Percentiles rank a stretch among this genome's conserved stretches.
phyloP scores from a whole-genome alignment of 2,888 invertebrate species.

The Metallyticus violacea region DNA sequence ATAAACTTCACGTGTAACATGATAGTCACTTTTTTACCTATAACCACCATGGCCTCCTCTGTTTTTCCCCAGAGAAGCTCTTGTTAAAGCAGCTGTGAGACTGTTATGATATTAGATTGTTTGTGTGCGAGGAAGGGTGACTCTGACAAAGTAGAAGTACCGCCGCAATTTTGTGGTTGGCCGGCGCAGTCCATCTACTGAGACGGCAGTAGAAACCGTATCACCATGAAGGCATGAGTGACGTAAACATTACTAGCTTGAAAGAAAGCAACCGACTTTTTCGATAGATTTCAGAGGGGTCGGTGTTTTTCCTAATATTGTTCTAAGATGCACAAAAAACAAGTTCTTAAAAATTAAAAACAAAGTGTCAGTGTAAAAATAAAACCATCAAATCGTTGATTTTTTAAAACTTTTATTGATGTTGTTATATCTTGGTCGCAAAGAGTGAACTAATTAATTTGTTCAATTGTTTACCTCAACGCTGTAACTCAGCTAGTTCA shows the following conservation, averaged over 20 bases:
- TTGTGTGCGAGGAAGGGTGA: background rate
- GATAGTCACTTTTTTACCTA: background rate
- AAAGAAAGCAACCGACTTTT: too few species aligned
- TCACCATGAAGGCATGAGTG: slow-evolving; percentile 3
- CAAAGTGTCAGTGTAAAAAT: too few species aligned
- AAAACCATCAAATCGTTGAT: too few species aligned
- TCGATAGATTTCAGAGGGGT: too few species aligned
- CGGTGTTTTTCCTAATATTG: too few species aligned
- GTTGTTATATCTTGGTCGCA: too few species aligned
- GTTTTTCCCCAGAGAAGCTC: background rate
- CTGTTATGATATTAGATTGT: background rate
- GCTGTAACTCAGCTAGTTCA: too few species aligned
- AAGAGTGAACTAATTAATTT: too few species aligned
- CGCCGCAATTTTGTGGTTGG: slow-evolving; percentile 9
- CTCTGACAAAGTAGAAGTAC: background rate
- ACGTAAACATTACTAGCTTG: background rate
- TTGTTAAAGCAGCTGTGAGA: background rate
- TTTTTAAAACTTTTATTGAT: too few species aligned
- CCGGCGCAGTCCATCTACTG: background rate
- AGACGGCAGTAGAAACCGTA: background rate
- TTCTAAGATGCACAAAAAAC: too few species aligned
- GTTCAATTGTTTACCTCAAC: too few species aligned
- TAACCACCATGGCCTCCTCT: background rate
- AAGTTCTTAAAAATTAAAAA: too few species aligned
- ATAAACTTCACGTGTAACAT: background rate